Conservation (phyloP, 2,888 invertebrate genomes). For the Noctua janthina region DNA sequence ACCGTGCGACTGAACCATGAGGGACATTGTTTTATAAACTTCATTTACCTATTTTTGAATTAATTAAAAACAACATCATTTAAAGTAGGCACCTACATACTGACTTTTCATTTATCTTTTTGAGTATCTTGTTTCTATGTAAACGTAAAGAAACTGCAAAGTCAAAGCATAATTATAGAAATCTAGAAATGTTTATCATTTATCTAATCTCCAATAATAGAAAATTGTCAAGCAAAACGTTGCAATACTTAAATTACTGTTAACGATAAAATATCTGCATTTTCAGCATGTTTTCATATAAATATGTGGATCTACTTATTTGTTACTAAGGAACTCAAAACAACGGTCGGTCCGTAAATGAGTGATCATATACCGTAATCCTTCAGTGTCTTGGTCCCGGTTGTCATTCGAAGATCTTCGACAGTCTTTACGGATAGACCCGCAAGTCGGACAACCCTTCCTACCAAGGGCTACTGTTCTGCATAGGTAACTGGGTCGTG, state of each 20-base stretch:
- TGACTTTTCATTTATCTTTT: neutral
- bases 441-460: neutral
- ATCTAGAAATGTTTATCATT: slow-evolving; percentile 6
- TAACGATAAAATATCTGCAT: neutral
- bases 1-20: too few relatives aligned
- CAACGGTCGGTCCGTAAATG: neutral
- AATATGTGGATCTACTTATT: neutral
- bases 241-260: neutral
- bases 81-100: too few relatives aligned
- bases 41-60: too few relatives aligned
- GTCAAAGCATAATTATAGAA: slow-evolving; percentile 5
- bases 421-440: neutral
- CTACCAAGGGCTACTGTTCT: neutral
- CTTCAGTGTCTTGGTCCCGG: neutral
- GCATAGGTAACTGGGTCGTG: neutral
- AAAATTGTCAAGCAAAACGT: neutral
- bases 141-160: neutral
- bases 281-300: neutral
- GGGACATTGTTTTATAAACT: too few relatives aligned
- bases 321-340: neutral
- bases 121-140: neutral
- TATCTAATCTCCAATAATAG: slow-evolving; percentile 18
- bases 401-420: neutral
- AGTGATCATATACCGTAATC: neutral
- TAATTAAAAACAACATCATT: too few relatives aligned